Percentiles rank a stretch among this genome's conserved stretches.
Conservation (phyloP, 2,113 vertebrate species). For the Ophthalmolycus amberensis region DNA sequence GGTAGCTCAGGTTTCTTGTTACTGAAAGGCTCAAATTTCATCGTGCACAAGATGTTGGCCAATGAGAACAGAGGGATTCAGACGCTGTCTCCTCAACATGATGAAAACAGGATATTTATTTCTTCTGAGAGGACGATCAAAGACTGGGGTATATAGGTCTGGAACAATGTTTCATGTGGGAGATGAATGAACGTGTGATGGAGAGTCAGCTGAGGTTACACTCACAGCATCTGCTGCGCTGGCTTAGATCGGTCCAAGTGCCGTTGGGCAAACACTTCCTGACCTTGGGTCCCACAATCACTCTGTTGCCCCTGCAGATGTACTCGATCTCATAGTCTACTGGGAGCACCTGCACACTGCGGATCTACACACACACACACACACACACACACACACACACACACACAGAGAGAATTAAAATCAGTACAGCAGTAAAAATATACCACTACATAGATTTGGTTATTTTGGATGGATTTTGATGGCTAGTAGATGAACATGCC, state of each 20-base stretch:
- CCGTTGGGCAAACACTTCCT: conserved; percentile 90
- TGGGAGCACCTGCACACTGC: conserved; percentile 86
- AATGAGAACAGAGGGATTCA: background rate
- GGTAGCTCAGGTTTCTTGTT: too few species aligned
- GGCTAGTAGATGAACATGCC: background rate
- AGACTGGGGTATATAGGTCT: too few species aligned
- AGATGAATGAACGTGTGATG: background rate
- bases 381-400: background rate
- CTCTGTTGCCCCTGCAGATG: conserved; percentile 88
- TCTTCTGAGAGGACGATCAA: background rate
- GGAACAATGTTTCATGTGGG: background rate
- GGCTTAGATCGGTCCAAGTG: conserved; percentile 89
- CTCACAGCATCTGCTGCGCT: conserved; percentile 90
- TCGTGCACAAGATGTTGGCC: background rate
- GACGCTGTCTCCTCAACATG: background rate
- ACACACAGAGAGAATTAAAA: background rate
- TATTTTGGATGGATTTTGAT: background rate
- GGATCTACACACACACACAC: conserved; percentile 72
- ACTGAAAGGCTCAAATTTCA: background rate
- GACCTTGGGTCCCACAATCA: conserved; percentile 91
- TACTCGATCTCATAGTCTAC: conserved; percentile 95
- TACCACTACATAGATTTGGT: background rate
- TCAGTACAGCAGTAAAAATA: background rate
- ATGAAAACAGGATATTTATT: background rate
- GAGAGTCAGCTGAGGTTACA: conserved; percentile 15